Evolutionary conservation across 2,888 invertebrate genomes (phyloP).

Genomic region (Pseudococcus viburni): DNA sequence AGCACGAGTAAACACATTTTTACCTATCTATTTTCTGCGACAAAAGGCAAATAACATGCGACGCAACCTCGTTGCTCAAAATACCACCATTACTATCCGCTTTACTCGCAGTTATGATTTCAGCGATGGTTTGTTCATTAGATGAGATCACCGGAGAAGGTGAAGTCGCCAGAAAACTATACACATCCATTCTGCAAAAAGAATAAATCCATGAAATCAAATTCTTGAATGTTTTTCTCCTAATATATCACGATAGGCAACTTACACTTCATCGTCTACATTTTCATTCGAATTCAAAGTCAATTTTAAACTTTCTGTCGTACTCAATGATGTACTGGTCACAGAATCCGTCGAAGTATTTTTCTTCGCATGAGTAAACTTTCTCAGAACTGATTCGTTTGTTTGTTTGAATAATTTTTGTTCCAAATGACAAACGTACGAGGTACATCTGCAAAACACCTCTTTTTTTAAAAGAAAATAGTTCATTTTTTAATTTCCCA

Average conservation of each 20-base stretch:
- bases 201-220: conserved; percentile 9
- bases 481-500: neutral
- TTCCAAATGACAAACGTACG: conserved; percentile 92
- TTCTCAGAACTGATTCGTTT: conserved; percentile 71
- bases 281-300: conserved; percentile 76
- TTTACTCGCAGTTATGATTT: conserved; percentile 77
- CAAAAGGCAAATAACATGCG: conserved; percentile 90
- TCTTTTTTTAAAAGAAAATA: conserved; percentile 17
- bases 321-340: conserved; percentile 73
- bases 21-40: conserved; percentile 88
- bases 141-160: conserved; percentile 70
- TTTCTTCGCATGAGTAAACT: conserved; percentile 57
- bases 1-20: too few species aligned
- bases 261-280: conserved; percentile 68
- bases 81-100: conserved; percentile 75
- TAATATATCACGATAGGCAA: neutral
- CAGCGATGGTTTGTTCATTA: conserved; percentile 76
- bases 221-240: neutral
- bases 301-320: conserved; percentile 76
- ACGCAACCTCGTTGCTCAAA: conserved; percentile 69
- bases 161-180: conserved; percentile 82
- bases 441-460: conserved; percentile 78
- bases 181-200: conserved; percentile 82
- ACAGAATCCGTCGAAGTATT: neutral
- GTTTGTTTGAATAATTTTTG: conserved; percentile 91